Conservation (phyloP, 1,140 invertebrate species). For the Plutomurus gul region DNA sequence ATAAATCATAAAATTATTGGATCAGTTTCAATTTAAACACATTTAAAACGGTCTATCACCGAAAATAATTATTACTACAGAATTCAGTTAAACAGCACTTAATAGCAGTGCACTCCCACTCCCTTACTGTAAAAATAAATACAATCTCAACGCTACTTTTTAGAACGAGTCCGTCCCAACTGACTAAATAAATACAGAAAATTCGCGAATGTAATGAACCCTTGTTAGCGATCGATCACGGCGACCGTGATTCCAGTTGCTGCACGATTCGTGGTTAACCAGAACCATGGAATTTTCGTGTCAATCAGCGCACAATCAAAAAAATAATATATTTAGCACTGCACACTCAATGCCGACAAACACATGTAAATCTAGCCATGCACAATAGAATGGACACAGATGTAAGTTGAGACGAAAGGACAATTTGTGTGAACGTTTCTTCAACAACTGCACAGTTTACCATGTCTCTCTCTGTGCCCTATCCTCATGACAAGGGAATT, state of each 20-base stretch:
- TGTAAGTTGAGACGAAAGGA: neutral
- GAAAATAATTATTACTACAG: neutral
- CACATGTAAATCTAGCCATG: too few relatives aligned
- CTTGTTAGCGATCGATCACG: neutral
- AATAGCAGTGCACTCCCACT: neutral
- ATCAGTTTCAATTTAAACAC: neutral
- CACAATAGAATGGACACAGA: too few relatives aligned
- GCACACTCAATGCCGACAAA: too few relatives aligned
- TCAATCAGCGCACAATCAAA: neutral
- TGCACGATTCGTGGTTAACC: neutral
- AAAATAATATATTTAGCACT: neutral
- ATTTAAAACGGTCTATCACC: too few relatives aligned
- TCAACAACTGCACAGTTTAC: neutral
- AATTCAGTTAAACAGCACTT: neutral
- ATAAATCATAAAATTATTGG: conserved; percentile 25
- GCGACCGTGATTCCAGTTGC: neutral
- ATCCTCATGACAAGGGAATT: too few relatives aligned
- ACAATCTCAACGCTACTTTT: too few relatives aligned
- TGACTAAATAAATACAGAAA: neutral
- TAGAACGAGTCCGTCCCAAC: too few relatives aligned
- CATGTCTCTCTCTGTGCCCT: neutral
- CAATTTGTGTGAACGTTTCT: conserved; percentile 8
- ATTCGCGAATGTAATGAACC: neutral
- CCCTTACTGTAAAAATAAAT: too few relatives aligned
- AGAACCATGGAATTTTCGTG: neutral